Conservation (phyloP, 2,888 invertebrate species). For the Ypsolopha sequella region DNA sequence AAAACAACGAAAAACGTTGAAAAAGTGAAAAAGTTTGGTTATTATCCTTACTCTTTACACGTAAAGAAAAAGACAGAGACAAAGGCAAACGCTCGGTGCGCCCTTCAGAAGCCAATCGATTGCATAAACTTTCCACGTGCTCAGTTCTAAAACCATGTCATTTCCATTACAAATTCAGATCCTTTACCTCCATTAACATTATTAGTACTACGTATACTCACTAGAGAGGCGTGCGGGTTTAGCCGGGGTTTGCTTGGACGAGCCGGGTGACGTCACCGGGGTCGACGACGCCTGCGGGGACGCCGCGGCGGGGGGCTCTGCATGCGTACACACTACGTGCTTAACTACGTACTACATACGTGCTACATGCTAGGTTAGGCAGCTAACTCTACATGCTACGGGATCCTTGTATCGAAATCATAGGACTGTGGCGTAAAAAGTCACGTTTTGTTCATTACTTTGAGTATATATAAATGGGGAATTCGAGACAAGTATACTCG, state of each 20-base stretch:
- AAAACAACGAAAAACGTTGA: no score
- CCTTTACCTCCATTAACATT: constrained; percentile 12
- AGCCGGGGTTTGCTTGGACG: constrained; percentile 52
- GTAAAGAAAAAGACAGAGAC: no score
- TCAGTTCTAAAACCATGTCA: no score
- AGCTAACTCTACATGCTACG: no score
- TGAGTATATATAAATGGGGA: neutral
- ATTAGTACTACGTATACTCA: constrained; percentile 38
- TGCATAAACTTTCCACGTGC: no score
- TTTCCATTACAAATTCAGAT: neutral
- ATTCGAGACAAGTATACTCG: neutral
- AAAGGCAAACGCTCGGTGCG: no score
- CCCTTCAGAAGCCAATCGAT: constrained; percentile 9
- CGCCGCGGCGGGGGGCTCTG: constrained; percentile 29
- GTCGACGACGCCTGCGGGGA: constrained; percentile 16
- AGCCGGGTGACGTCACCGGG: constrained; percentile 27
- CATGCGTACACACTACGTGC: constrained; percentile 51
- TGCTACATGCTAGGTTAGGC: no score
- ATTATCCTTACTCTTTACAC: no score
- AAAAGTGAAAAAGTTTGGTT: no score
- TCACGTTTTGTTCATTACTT: neutral
- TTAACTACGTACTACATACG: neutral
- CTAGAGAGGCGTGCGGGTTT: constrained; percentile 62
- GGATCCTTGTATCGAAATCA: no score
- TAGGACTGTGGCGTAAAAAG: neutral